A percentile compares a stretch with the other conserved stretches of the same genome.
phyloP scores from a whole-genome alignment of 2,113 vertebrate genomes.

The Colaptes auratus region DNA sequence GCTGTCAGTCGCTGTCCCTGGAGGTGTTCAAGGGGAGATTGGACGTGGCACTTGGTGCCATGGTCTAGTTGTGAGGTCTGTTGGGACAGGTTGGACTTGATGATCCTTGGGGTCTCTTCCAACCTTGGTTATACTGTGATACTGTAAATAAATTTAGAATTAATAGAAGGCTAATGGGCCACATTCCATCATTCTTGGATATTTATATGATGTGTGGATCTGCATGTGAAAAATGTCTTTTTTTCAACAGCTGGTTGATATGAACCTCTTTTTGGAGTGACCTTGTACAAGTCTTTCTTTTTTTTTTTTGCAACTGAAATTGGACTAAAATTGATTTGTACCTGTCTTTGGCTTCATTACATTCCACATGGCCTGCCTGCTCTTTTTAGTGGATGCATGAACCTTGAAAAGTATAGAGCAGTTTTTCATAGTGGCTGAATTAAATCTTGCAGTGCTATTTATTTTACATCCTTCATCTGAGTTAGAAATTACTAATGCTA shows the following conservation, averaged over 20 bases:
- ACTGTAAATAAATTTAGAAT: constrained; percentile 10
- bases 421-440: background rate
- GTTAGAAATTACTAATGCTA: constrained; percentile 35
- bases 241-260: background rate
- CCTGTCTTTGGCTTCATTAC: background rate
- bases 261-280: background rate
- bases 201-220: background rate
- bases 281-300: background rate
- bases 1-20: too few relatives aligned
- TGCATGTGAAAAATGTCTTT: background rate
- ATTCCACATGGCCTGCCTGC: accelerated
- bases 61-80: too few relatives aligned
- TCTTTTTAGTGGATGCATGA: background rate
- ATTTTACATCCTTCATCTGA: background rate
- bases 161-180: background rate
- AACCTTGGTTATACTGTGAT: too few relatives aligned
- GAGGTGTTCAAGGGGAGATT: too few relatives aligned
- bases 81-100: too few relatives aligned
- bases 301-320: background rate
- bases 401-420: background rate
- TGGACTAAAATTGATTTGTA: background rate
- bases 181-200: background rate
- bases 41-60: too few relatives aligned
- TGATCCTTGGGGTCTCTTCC: too few relatives aligned
- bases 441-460: background rate